Base-by-base conservation (phyloP, 2,888 invertebrate genomes). In the Apodemia mormo region DNA sequence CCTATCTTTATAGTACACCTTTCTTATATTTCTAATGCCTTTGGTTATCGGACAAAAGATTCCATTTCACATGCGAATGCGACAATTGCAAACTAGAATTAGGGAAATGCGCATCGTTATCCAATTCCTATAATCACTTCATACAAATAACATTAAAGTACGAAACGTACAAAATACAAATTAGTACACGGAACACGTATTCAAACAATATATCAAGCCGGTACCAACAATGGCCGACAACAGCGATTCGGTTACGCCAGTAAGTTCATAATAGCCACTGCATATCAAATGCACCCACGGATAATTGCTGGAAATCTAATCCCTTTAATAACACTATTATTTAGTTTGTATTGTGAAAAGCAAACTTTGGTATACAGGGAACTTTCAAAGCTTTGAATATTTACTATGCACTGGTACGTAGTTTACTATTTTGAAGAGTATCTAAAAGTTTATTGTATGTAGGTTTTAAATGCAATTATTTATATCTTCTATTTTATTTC, bases 311-410 rank as follows among this genome's bases (percentile, higher is more conserved):
- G 65, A 67, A 70, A 75, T 72, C 72, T 72, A 72, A 75, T 75
- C 72, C 69, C 65, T 65, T 65, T 75, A 75, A 77, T 76, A 76
- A 74, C 75, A 75, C 71, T 73, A 74, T 74, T 73, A 61, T 61
- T 61, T 61, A 61, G 58, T 61, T 61, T 61, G 29, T 33, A 61
- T 30, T 61, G 58, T 30, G 58, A 33, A 49, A 49, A 61, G 30
- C 30, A 30, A 61, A 61, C 30, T 61, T 61, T 61, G 30, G 56
- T 58, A 14, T 33, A 29, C 49, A 14, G 58, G 10, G 29, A 61
- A 12, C 30, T 33, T 30, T 30, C 58, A 61, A 61, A 61, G 58
- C 58, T 33, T 14, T 33, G 58, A 30, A 33, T 30, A 61, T 33
- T 61, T 61, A 33, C 29, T 56, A 56, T 56, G 29, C 56, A 56